Evolutionary conservation across 2,113 vertebrate genomes (phyloP), one percentile per base, ranked within the genome.

Genomic region (Puma concolor): DNA sequence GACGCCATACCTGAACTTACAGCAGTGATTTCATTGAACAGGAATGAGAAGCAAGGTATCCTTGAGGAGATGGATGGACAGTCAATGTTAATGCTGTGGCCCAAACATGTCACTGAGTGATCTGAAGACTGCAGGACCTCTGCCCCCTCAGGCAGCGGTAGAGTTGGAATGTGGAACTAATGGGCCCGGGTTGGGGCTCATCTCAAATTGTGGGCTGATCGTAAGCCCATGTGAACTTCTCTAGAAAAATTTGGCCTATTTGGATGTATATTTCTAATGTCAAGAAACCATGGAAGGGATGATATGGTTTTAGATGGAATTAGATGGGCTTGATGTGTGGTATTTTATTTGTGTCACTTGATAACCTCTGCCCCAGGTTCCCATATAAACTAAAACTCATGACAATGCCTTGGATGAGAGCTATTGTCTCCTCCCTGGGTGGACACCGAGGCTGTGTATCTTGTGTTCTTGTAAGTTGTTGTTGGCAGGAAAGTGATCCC

Each of bases 281-380:
- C 14, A 71, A 9, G 15, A 90, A 88, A 81, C 27, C 36, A 16
- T 16, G 23, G n/a, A 67, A 92, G n/a, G 67, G 92, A 92, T 89
- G 54, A 33, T 60, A 54, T 77, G 85, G 90, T 44, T 44, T 44
- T 44, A 9, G 44, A 44, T 79, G 63, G 71, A 63, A 79, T 91
- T 74, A 74, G 36, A 60, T 89, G 57, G 52, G 63, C 12, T 66
- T 60, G 25, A 52, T 60, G 9, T 0, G 1, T 52, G 52, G 25
- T 67, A 33, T 44, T 63, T 85, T 41, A 54, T 95, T 83, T 90
- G 44, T 94, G 72, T 66, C 38, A 33, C 87, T 54, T 60, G 92
- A 76, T 88, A 86, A 96, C n/a, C 54, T 96, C 19, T 84, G 27
- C 19, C 81, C 36, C 54, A n/a, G 64, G 31, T 50, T 96, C 92